A percentile compares a stretch with the other conserved stretches of the same genome.
These are phyloP conservation scores for Ips nitidus DNA, from an alignment of 1,140 invertebrate genomes.

Conservation along the genomic window DNA sequence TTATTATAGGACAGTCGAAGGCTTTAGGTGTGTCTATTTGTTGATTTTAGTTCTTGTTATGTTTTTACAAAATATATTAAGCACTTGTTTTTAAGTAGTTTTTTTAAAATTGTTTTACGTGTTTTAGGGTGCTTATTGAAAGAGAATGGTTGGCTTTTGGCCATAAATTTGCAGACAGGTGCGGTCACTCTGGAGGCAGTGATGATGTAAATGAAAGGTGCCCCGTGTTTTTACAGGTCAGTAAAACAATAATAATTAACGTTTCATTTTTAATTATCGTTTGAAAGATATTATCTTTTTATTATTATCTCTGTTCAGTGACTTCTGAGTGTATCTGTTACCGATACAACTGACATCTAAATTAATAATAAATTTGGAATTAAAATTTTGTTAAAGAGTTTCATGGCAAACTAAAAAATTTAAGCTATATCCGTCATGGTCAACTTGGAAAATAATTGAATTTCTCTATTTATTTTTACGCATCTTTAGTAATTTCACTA, in stretches of 20 bases:
- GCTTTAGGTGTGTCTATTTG: constrained; percentile 29
- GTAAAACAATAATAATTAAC: background rate
- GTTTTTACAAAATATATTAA: constrained; percentile 54
- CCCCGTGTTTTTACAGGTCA: constrained; percentile 81
- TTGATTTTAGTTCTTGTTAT: background rate
- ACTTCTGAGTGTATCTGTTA: background rate
- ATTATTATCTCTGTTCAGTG: background rate
- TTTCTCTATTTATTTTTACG: too few species aligned
- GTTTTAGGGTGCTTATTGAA: constrained; percentile 88
- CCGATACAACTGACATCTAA: background rate
- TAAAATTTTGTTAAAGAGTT: too few species aligned
- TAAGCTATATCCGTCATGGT: too few species aligned
- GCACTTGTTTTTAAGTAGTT: background rate
- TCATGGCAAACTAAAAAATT: too few species aligned
- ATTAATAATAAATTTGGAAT: too few species aligned
- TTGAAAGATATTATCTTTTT: background rate
- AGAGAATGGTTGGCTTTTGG: constrained; percentile 96
- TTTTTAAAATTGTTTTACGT: constrained; percentile 1
- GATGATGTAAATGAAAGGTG: constrained; percentile 90
- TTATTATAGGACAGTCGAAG: constrained; percentile 86
- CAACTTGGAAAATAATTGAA: too few species aligned
- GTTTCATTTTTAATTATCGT: background rate
- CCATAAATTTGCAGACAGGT: constrained; percentile 95
- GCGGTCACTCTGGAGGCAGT: constrained; percentile 78
- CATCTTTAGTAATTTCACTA: too few species aligned